Evolutionary conservation across 2,888 invertebrate species (phyloP).

Genomic region (Endomychus coccineus): DNA sequence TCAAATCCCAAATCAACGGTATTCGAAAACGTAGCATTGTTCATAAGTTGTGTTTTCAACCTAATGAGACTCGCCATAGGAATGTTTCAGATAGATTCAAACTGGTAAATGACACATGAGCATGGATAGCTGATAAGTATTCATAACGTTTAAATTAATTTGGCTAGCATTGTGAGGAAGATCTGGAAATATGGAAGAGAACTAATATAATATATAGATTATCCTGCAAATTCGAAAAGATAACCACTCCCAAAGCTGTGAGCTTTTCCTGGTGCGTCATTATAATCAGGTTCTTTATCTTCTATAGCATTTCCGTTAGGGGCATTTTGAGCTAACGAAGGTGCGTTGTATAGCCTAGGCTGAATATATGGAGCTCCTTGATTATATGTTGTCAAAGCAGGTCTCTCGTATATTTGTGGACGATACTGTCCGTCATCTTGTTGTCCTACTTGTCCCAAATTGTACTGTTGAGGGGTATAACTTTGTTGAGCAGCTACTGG

Average conservation of each 20-base stretch:
- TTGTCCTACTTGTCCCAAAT: conserved; percentile 15
- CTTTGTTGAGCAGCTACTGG: conserved; percentile 25
- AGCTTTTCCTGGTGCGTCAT: conserved; percentile 45
- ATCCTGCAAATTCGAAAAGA: conserved; percentile 55
- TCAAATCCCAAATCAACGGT: no score
- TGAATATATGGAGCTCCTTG: conserved; percentile 10
- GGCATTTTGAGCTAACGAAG: conserved; percentile 11
- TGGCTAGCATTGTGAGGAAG: no score
- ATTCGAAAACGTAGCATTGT: no score
- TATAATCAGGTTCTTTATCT: conserved; percentile 34
- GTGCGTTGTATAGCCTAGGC: conserved; percentile 15
- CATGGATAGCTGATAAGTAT: no score
- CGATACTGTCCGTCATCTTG: conserved; percentile 36
- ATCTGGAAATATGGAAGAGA: no score
- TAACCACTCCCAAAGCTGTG: conserved; percentile 57
- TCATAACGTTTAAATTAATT: no score
- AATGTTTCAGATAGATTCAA: no score
- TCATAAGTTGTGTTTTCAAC: no score
- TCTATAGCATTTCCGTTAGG: conserved; percentile 23
- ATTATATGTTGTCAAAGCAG: conserved; percentile 8
- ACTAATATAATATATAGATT: no score
- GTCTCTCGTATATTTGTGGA: conserved; percentile 29
- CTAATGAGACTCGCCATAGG: no score
- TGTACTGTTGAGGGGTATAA: conserved; percentile 23
- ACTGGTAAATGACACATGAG: no score